Percentiles rank a stretch among this genome's conserved stretches.
These are phyloP conservation scores for Sprattus sprattus DNA, from an alignment of 2,113 vertebrate species.

Conservation along the genomic window DNA sequence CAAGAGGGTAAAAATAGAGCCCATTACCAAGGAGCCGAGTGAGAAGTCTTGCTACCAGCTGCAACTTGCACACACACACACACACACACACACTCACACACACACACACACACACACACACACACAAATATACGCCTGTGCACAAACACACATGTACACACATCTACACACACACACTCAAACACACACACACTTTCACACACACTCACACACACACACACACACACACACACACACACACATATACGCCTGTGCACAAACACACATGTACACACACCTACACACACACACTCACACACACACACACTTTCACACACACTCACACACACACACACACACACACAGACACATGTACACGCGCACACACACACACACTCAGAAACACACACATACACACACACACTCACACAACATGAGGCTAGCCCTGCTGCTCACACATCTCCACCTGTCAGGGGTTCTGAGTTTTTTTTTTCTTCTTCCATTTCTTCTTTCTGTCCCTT, in stretches of 20 bases:
- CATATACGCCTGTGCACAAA: no score
- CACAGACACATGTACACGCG: neutral
- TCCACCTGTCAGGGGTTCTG: neutral
- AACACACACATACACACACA: neutral
- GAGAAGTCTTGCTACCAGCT: neutral
- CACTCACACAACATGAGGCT: neutral
- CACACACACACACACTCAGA: neutral
- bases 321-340: neutral
- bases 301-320: neutral
- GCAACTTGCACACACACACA: neutral
- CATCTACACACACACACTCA: conserved; percentile 19
- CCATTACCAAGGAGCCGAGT: neutral
- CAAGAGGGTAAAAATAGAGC: conserved; percentile 24
- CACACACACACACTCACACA: conserved; percentile 4
- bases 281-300: conserved; percentile 1
- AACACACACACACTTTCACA: neutral
- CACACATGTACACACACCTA: conserved; percentile 26
- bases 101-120: neutral
- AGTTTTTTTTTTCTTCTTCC: neutral
- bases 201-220: conserved; percentile 3
- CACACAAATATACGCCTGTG: no score
- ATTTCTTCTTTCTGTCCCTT: neutral
- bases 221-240: conserved; percentile 10
- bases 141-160: neutral
- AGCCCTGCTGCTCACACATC: neutral